Evolutionary conservation across 2,113 vertebrate genomes (phyloP).

Genomic region (Etheostoma cragini): DNA sequence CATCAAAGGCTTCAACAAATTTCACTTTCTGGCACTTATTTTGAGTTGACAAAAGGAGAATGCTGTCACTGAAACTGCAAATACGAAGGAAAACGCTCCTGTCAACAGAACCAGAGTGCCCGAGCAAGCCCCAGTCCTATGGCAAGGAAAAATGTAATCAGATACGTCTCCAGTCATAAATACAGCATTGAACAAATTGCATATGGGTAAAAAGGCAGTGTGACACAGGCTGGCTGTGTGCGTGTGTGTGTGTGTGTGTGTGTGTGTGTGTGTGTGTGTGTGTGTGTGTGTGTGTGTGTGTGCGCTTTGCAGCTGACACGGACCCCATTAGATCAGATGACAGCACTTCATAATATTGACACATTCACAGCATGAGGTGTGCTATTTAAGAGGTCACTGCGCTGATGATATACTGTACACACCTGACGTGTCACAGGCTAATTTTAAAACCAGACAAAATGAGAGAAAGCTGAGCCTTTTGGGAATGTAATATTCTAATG

Average conservation of each 20-base stretch:
- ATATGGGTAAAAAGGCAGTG: slow-evolving; percentile 50
- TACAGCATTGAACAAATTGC: slow-evolving; percentile 59
- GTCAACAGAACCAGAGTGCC: slow-evolving; percentile 46
- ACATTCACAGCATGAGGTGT: slow-evolving; percentile 71
- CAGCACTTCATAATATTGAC: slow-evolving; percentile 81
- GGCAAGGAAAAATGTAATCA: slow-evolving; percentile 54
- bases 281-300: not conserved
- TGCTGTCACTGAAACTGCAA: slow-evolving; percentile 43
- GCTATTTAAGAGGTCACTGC: slow-evolving; percentile 59
- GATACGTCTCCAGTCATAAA: slow-evolving; percentile 55
- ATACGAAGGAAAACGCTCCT: slow-evolving; percentile 36
- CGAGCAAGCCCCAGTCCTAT: slow-evolving; percentile 24
- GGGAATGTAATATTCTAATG: slow-evolving; percentile 50
- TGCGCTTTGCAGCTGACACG: slow-evolving; percentile 57
- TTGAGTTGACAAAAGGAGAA: slow-evolving; percentile 48
- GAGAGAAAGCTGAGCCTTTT: slow-evolving; percentile 40
- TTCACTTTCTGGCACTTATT: slow-evolving; percentile 36
- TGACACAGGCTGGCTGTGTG: slow-evolving; percentile 13
- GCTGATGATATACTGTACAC: slow-evolving; percentile 71
- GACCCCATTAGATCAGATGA: slow-evolving; percentile 75
- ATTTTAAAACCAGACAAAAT: slow-evolving; percentile 60
- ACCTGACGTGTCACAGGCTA: slow-evolving; percentile 68
- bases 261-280: not conserved
- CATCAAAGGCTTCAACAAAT: not conserved
- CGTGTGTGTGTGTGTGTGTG: slow-evolving; percentile 2